Percentiles rank a stretch among this genome's conserved stretches.
phyloP scores from a whole-genome alignment of 2,113 vertebrate species.

The Copsychus sechellarum region DNA sequence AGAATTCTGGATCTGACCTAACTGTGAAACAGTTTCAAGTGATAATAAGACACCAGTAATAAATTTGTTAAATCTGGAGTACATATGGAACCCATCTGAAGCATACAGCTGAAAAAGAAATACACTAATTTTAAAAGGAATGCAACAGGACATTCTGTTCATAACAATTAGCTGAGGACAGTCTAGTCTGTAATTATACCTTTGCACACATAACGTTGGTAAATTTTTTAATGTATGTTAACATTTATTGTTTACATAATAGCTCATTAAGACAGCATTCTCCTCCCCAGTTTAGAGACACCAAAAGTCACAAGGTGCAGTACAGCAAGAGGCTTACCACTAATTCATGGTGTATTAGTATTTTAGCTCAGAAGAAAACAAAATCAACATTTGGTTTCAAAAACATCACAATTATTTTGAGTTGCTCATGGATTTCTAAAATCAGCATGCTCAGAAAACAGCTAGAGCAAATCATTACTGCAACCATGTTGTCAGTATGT shows the following conservation, averaged over 20 bases:
- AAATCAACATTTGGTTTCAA: neutral
- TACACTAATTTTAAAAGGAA: slow-evolving; percentile 1
- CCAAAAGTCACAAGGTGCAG: neutral
- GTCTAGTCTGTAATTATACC: neutral
- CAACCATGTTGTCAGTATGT: neutral
- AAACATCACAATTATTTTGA: neutral
- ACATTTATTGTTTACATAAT: neutral
- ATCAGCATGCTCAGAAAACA: neutral
- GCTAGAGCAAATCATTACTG: neutral
- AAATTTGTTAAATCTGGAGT: slow-evolving; percentile 46
- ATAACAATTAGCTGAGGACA: neutral
- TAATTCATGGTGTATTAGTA: neutral
- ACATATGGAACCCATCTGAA: slow-evolving; percentile 59
- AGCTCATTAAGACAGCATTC: neutral
- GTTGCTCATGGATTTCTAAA: neutral
- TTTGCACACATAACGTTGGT: neutral
- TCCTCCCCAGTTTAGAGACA: neutral
- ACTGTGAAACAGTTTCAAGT: slow-evolving; percentile 22
- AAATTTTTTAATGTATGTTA: neutral
- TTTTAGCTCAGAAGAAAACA: neutral
- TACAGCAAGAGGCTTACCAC: neutral
- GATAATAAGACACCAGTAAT: slow-evolving; percentile 38
- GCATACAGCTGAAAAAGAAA: neutral
- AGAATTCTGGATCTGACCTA: slow-evolving; percentile 8
- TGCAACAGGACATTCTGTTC: neutral